Percentiles rank a stretch among this genome's conserved stretches.
Evolutionary conservation across 2,797 vertebrate species (phyloP).

Genomic region (Thunnus albacares): DNA sequence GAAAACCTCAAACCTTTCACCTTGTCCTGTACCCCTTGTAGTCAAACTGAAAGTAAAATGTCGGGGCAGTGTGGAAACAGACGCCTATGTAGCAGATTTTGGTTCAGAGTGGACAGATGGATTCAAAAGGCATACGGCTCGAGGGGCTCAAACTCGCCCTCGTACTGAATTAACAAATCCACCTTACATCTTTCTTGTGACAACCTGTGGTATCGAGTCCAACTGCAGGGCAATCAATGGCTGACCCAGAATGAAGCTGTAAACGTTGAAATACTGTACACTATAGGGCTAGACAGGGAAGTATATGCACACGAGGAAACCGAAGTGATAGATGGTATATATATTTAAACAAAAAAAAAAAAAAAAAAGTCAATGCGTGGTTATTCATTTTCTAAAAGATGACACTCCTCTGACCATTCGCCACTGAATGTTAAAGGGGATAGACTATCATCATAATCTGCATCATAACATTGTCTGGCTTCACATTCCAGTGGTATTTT

Average conservation of each 20-base stretch:
- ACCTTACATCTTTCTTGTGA: conserved; percentile 58
- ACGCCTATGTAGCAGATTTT: conserved; percentile 74
- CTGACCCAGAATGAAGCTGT: conserved; percentile 80
- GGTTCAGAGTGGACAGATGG: conserved; percentile 75
- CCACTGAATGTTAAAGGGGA: conserved; percentile 85
- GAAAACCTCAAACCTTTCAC: conserved; percentile 84
- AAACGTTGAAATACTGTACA: conserved; percentile 74
- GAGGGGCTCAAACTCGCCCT: conserved; percentile 67
- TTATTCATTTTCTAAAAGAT: conserved; percentile 63
- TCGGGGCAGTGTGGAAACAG: conserved; percentile 71
- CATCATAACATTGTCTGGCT: conserved; percentile 89
- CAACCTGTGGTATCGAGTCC: conserved; percentile 73
- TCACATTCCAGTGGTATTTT: conserved; percentile 91
- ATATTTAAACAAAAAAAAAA: not conserved
- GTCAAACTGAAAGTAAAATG: conserved; percentile 70
- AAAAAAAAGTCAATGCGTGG: conserved; percentile 60
- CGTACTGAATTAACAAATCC: conserved; percentile 73
- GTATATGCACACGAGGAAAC: conserved; percentile 58
- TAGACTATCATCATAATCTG: conserved; percentile 83
- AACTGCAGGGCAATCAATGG: conserved; percentile 71
- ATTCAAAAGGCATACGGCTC: conserved; percentile 80
- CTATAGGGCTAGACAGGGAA: conserved; percentile 63
- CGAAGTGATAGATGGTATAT: conserved; percentile 30
- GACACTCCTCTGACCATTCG: conserved; percentile 75
- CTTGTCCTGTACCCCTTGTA: conserved; percentile 76